Base-by-base conservation (phyloP, 2,888 invertebrate species). In the Uloborus plumipes region DNA sequence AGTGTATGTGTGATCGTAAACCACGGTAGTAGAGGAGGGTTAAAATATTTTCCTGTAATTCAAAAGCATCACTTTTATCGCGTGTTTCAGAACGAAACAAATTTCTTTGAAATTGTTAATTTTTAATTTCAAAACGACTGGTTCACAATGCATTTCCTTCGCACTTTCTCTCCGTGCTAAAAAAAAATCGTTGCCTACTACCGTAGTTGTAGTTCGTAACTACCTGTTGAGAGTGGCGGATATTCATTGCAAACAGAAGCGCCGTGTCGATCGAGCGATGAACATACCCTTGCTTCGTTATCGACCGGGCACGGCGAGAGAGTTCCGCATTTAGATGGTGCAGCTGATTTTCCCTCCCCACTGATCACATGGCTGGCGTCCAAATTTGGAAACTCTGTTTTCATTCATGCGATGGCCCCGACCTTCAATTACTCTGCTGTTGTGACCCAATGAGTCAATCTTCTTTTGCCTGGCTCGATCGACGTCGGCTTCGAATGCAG, bases 291-390 rank as follows among this genome's bases (percentile, higher is more conserved):
- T 70, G 26, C 31, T 31, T 15, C n/a, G 22, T 47, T 73, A 65
- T 64, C 49, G 65, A 65, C 55, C 65, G 20, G 9, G 16, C 9
- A 39, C 22, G 55, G 31, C 39, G 71, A 61, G 31, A 18, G 71
- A 61, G 53, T 74, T 53, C 73, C 73, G 73, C 73, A 74, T 74
- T 74, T 74, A 74, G 73, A 62, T 65, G 47, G 55, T 74, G 73
- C 73, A 74, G 73, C 73, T 74, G 73, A 74, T 74, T 31, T 50
- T 47, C 39, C 39, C 31, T 65, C 55, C 55, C 55, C 20, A 9
- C 55, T 18, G 18, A 18, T 20, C 73, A 39, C 55, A 65, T 74
- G 73, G 65, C 55, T 47, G 16, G 22, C 53, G 53, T 74, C 73
- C 64, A 74, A 74, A 74, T 74, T 74, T 74, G 73, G 73, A 74